phyloP scores from a whole-genome alignment of 35 echinoderm and acorn worm genomes.

The Apostichopus japonicus region DNA sequence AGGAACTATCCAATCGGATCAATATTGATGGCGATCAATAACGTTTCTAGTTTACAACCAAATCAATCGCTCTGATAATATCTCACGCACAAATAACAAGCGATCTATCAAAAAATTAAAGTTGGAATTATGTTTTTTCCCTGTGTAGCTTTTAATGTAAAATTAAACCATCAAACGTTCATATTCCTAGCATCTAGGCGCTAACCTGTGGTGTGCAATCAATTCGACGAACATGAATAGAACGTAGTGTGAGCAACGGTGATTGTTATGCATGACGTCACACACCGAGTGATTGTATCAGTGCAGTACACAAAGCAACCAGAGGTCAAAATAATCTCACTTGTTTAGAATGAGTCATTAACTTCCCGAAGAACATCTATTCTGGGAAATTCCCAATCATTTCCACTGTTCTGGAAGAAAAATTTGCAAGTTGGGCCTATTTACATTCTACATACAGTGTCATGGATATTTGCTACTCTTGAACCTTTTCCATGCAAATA shows the following conservation, averaged over 20 bases:
- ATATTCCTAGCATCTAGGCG: background rate
- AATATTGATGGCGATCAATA: slow-evolving; percentile 35
- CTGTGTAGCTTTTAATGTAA: too few relatives aligned
- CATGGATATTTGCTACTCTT: too few relatives aligned
- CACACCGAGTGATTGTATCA: slow-evolving; percentile 6
- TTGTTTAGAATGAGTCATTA: background rate
- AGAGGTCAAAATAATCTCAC: background rate
- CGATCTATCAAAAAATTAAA: too few relatives aligned
- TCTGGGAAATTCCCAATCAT: background rate
- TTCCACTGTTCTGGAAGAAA: too few relatives aligned
- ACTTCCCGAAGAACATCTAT: background rate
- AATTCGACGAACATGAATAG: background rate
- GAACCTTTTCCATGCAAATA: too few relatives aligned
- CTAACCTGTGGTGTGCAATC: background rate
- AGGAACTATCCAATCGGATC: slow-evolving; percentile 16
- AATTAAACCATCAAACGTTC: too few relatives aligned
- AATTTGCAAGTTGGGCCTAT: too few relatives aligned
- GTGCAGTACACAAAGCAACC: background rate
- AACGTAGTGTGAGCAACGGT: background rate
- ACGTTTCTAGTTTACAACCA: background rate
- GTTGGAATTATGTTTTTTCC: too few relatives aligned
- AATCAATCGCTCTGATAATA: background rate
- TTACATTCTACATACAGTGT: too few relatives aligned
- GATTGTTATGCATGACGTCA: slow-evolving; percentile 13
- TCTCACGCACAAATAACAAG: background rate